Percentiles rank a stretch among this genome's conserved stretches.
Evolutionary conservation across 2,113 vertebrate genomes (phyloP).

Genomic region (Scomber japonicus): DNA sequence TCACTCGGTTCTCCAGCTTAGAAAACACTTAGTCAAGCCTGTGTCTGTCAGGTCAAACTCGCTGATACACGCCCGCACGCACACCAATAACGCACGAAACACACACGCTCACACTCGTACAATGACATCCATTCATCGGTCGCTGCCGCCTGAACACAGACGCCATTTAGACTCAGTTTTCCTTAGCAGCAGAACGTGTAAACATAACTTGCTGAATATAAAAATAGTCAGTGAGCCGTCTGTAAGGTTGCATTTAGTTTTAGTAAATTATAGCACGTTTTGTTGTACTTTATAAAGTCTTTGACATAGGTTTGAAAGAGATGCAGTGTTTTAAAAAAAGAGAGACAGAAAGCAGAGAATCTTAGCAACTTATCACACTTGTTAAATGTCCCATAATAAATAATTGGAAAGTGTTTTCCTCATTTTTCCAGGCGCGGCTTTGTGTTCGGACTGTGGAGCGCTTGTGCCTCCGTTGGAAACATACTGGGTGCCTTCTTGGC

Average conservation of each 20-base stretch:
- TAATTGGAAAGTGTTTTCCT: no score
- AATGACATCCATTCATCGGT: constrained; percentile 50
- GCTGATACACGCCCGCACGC: constrained; percentile 5
- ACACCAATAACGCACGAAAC: background rate
- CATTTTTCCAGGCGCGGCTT: constrained; percentile 89
- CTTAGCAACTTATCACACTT: background rate
- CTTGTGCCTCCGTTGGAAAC: constrained; percentile 96
- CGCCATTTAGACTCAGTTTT: constrained; percentile 44
- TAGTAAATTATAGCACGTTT: background rate
- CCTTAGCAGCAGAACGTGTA: background rate
- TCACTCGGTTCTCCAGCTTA: background rate
- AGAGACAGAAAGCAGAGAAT: no score
- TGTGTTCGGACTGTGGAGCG: constrained; percentile 97
- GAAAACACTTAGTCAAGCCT: constrained; percentile 11
- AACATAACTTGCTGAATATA: constrained; percentile 12
- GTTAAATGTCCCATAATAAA: background rate
- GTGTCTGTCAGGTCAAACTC: background rate
- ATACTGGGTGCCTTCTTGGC: constrained; percentile 96
- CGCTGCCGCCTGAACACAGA: constrained; percentile 27
- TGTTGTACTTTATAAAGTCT: background rate
- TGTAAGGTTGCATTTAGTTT: background rate
- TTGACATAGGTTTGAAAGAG: background rate
- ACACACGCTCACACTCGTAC: constrained; percentile 10
- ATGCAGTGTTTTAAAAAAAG: no score
- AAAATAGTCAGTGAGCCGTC: background rate